Evolutionary conservation across 2,797 vertebrate species (phyloP), one percentile per base, ranked within the genome.

Genomic region (Schizopygopsis pylzovi): DNA sequence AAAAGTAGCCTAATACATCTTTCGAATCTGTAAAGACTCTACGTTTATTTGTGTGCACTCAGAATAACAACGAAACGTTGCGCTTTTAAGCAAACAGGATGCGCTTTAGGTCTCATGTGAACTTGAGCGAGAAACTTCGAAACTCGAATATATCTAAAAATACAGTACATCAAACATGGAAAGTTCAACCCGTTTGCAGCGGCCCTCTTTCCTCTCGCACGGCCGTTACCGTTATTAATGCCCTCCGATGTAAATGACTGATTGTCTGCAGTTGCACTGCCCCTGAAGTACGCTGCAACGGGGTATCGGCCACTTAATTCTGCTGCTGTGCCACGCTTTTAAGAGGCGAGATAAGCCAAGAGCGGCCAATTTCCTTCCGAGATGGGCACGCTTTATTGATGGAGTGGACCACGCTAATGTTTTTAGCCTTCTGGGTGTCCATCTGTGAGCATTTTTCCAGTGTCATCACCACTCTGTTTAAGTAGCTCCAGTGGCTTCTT

Each of bases 381-480:
- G 88, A 83, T 85, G 84, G 88, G 93, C 85, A 87, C 80, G 65
- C 90, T 92, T 95, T 95, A 95, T 95, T 95, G 95, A 96, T 95
- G 95, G 94, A 94, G 93, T 95, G 93, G 94, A 96, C 94, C 92
- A 90, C 91, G 92, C 90, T 95, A 95, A 95, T 96, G 96, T 95
- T 96, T 96, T 96, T 94, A 96, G 93, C 95, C 95, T 96, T 94
- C 94, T 95, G 95, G 94, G 94, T 95, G 95, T 95, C 96, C 95
- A 95, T 96, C 95, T 96, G 95, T 94, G 93, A 95, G 94, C 93
- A 93, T 94, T 94, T 96, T 95, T 94, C 93, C 93, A 92, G 89
- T 94, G 94, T 94, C 96, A 94, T 95, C 94, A 93, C 92, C 92
- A 94, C 89, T 93, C 94, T 92, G 93, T 92, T 93, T 93, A 94